phyloP scores from a whole-genome alignment of 2,888 invertebrate species.

The Harpagoxenus sublaevis region DNA sequence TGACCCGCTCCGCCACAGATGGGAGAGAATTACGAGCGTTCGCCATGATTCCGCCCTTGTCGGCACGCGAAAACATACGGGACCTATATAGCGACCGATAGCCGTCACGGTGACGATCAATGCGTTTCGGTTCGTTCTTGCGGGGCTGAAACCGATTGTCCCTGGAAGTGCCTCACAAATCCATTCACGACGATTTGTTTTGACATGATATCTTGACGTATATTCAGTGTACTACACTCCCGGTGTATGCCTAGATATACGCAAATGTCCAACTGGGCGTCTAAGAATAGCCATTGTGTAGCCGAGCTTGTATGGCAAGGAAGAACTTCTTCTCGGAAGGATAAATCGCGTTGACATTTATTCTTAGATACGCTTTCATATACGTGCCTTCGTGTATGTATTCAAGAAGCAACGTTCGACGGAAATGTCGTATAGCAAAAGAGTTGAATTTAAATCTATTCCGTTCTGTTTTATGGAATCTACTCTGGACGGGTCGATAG shows the following conservation, averaged over 20 bases:
- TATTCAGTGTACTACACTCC: not conserved
- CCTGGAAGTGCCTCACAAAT: not conserved
- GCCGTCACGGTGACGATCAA: conserved; percentile 33
- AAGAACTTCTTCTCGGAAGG: conserved; percentile 36
- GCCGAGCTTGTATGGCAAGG: not conserved
- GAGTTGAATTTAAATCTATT: conserved; percentile 31
- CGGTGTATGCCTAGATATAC: not conserved
- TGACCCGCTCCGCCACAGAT: conserved; percentile 62
- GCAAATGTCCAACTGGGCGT: conserved; percentile 11
- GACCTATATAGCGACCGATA: conserved; percentile 55
- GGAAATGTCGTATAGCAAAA: conserved; percentile 24
- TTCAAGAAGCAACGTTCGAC: conserved; percentile 34
- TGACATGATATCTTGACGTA: not conserved
- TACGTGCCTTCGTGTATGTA: conserved; percentile 4
- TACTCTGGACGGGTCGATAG: conserved; percentile 2
- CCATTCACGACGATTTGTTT: conserved; percentile 22
- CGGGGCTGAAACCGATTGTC: not conserved
- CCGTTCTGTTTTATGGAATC: not conserved
- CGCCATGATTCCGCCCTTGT: conserved; percentile 72
- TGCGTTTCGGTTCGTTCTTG: conserved; percentile 33
- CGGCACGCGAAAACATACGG: conserved; percentile 67
- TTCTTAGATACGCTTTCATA: conserved; percentile 22
- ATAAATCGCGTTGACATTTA: conserved; percentile 54
- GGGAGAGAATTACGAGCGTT: conserved; percentile 75
- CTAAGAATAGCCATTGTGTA: conserved; percentile 45